These are phyloP conservation scores for Stramonita haemastoma DNA, from an alignment of 2,888 invertebrate species.

Conservation along the genomic window DNA sequence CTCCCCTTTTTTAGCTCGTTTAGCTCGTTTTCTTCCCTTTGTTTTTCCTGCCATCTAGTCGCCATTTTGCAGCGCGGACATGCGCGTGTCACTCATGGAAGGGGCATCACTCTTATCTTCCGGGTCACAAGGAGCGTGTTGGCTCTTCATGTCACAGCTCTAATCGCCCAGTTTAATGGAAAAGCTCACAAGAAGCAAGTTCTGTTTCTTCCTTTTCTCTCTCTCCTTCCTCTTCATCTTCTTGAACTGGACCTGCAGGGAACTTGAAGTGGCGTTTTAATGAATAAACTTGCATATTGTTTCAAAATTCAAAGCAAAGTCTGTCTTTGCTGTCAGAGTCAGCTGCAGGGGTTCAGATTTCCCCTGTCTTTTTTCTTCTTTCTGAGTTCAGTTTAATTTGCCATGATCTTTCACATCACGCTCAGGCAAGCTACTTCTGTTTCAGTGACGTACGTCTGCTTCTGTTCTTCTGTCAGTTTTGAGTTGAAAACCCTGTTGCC, in stretches of 20 bases:
- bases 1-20: background rate
- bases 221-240: background rate
- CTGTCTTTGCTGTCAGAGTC: slow-evolving; percentile 1
- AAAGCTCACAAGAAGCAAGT: background rate
- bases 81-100: slow-evolving; percentile 39
- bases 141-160: background rate
- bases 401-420: too few relatives aligned
- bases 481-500: background rate
- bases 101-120: slow-evolving; percentile 18
- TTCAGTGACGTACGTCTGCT: too few relatives aligned
- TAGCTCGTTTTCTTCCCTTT: background rate
- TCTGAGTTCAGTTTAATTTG: background rate
- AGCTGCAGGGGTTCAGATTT: background rate
- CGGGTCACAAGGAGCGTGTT: background rate
- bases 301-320: background rate
- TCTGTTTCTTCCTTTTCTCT: background rate
- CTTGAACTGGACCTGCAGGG: background rate
- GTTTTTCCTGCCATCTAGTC: background rate
- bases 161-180: slow-evolving; percentile 19
- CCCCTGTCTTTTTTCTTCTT: background rate
- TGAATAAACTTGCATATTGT: slow-evolving; percentile 7
- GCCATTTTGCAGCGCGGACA: slow-evolving; percentile 26
- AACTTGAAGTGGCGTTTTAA: slow-evolving; percentile 15
- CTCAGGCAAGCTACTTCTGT: background rate
- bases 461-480: background rate